A percentile compares a stretch with the other conserved stretches of the same genome.
Evolutionary conservation across 2,888 invertebrate genomes (phyloP).

Genomic region (Melanchra persicariae): DNA sequence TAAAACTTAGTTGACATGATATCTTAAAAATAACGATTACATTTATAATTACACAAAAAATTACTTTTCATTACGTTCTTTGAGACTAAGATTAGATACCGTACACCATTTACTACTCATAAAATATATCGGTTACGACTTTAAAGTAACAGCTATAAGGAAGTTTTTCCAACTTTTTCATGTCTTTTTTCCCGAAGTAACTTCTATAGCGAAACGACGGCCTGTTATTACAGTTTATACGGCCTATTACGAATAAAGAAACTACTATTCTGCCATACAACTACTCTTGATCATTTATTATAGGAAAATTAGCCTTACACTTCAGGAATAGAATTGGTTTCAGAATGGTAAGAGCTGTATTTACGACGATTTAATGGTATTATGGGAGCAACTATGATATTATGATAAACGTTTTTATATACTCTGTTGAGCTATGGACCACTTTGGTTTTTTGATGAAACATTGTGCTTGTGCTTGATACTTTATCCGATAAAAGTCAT

Average conservation of each 20-base stretch:
- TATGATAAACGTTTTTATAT: constrained; percentile 48
- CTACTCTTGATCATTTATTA: constrained; percentile 7
- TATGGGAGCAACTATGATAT: constrained; percentile 37
- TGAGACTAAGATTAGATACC: neutral
- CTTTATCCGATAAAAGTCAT: neutral
- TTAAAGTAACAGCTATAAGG: constrained; percentile 31
- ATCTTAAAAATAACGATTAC: constrained; percentile 4
- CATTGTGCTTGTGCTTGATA: constrained; percentile 16
- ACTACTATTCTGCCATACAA: constrained; percentile 46
- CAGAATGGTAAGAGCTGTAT: neutral
- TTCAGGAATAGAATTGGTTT: neutral
- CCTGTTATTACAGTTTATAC: constrained; percentile 54
- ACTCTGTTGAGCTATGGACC: constrained; percentile 27
- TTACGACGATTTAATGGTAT: constrained; percentile 40
- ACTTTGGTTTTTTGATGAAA: constrained; percentile 17
- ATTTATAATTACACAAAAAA: constrained; percentile 1
- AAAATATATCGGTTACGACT: constrained; percentile 39
- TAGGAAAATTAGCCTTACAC: neutral
- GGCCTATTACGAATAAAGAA: constrained; percentile 45
- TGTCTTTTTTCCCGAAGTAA: constrained; percentile 41
- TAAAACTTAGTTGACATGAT: neutral
- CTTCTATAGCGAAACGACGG: constrained; percentile 37
- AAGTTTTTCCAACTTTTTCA: constrained; percentile 53
- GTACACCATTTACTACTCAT: constrained; percentile 32
- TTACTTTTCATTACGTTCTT: neutral